Conservation (phyloP, 2,888 invertebrate genomes). For the Drosophila cracens region DNA sequence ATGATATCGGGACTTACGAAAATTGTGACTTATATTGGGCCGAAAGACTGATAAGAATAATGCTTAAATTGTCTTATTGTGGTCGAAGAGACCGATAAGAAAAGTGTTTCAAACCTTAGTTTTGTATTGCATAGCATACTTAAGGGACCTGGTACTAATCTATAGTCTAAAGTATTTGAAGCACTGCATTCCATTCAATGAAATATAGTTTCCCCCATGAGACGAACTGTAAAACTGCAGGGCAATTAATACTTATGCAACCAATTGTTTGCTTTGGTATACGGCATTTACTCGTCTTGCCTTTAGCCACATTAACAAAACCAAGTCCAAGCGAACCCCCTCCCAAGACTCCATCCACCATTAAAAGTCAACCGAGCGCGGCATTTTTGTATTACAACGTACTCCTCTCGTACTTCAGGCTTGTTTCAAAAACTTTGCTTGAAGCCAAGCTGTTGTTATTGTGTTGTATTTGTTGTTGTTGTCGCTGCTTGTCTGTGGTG, state of each 20-base stretch:
- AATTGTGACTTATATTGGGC: neutral
- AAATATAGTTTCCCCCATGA: neutral
- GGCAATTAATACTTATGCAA: constrained; percentile 61
- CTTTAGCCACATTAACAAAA: constrained; percentile 21
- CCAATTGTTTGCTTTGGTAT: constrained; percentile 51
- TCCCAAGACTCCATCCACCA: constrained; percentile 68
- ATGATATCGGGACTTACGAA: neutral
- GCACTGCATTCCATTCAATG: constrained; percentile 6
- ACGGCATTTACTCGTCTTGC: constrained; percentile 45
- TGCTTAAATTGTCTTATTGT: neutral
- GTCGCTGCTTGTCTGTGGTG: constrained; percentile 56
- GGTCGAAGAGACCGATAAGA: neutral
- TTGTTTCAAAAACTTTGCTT: constrained; percentile 46
- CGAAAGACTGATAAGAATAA: neutral
- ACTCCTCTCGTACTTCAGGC: constrained; percentile 47
- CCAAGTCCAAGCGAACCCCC: constrained; percentile 18
- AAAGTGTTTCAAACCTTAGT: neutral
- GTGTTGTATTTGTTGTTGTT: constrained; percentile 28
- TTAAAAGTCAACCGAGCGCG: constrained; percentile 76
- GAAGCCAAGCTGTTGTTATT: constrained; percentile 25
- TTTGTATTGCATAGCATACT: constrained; percentile 44
- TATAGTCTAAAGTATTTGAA: neutral
- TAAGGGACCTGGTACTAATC: constrained; percentile 11
- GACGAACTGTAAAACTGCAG: constrained; percentile 26
- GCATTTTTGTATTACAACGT: constrained; percentile 72